Evolutionary conservation across 2,888 invertebrate species (phyloP), one percentile per base, ranked within the genome.

Genomic region (Cantharis lateralis): DNA sequence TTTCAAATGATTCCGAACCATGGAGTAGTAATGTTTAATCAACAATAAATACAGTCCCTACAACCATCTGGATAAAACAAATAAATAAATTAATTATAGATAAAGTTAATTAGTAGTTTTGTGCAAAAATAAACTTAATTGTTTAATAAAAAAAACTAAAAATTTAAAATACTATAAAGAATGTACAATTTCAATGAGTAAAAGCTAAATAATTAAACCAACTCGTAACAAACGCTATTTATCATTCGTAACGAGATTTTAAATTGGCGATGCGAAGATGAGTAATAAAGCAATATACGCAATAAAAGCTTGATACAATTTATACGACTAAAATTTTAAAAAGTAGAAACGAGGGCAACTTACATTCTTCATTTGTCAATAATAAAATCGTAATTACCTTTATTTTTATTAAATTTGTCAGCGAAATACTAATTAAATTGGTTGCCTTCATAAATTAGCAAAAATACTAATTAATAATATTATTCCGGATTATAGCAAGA

Each of bases 251-350:
- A 73, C 62, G 73, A 61, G 62, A 68, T 18, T 73, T 73, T 68
- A 73, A 73, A 73, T 68, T 73, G 73, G 62, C 66, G 73, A 73
- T 62, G 68, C 62, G 48, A 68, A 62, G 68, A 68, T 73, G 68
- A 61, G 73, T 62, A 68, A 62, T 73, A 73, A 68, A 61, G 73
- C 73, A 62, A 32, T 32, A 32, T n/a, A 32, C 32, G 32, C 32
- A 32, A 32, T 32, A 68, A 73, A 73, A 73, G 68, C 62, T 62
- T 62, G 61, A 73, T 68, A 61, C 32, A 66, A 72, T 66, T 32
- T 32, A 32, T 32, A 32, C 9, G 13, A 5, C 32, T n/a, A 32
- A 32, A 32, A n/a, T 32, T 13, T 13, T 2, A 13, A 32, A 32
- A 13, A 32, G n/a, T 13, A 32, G n/a, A n/a, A 13, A 13, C 2